These are phyloP conservation scores for Ciconia boyciana DNA, from an alignment of 2,113 vertebrate species.

Conservation along the genomic window DNA sequence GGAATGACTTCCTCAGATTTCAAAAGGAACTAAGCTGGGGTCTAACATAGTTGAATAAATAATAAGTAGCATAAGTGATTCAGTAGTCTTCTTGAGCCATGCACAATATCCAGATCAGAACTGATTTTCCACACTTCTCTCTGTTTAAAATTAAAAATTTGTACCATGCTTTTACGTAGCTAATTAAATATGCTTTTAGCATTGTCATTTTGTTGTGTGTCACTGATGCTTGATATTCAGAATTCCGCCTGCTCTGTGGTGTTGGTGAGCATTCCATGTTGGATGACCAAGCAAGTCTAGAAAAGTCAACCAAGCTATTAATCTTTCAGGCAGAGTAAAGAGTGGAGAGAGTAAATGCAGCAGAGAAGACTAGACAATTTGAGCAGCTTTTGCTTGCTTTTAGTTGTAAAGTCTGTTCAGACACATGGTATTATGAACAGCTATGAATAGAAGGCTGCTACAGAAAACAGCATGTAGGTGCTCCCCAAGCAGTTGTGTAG, in stretches of 20 bases:
- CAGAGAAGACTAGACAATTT: background rate
- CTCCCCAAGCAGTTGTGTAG: background rate
- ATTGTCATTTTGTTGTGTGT: background rate
- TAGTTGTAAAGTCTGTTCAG: background rate
- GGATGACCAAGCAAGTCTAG: background rate
- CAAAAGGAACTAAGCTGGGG: background rate
- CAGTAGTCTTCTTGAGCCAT: background rate
- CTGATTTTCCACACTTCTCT: background rate
- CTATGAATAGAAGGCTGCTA: background rate
- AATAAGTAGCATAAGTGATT: background rate
- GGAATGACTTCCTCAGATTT: background rate
- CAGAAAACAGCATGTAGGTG: background rate
- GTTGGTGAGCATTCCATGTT: background rate
- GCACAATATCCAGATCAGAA: background rate
- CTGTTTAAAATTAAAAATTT: background rate
- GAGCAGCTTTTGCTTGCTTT: background rate
- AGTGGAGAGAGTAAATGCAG: background rate
- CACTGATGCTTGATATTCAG: background rate
- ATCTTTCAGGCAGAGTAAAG: background rate
- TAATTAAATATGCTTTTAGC: background rate
- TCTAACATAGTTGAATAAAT: background rate
- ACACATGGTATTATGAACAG: background rate
- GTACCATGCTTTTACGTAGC: background rate
- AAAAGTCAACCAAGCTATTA: background rate
- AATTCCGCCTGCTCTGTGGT: background rate